phyloP scores from a whole-genome alignment of 2,113 vertebrate genomes.

The Puntigrus tetrazona region DNA sequence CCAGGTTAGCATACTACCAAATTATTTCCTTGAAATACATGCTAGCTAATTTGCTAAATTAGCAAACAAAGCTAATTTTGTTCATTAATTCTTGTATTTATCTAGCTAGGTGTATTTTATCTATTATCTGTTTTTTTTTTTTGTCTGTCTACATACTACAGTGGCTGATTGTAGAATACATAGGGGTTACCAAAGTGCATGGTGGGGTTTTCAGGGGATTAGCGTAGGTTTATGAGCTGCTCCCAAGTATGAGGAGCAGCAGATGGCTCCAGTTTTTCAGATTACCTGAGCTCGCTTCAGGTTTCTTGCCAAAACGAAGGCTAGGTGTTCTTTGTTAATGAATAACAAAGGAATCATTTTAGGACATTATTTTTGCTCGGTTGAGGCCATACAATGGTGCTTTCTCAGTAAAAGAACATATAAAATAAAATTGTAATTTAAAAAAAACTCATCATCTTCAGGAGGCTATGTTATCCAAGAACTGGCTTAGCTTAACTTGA shows the following conservation, averaged over 20 bases:
- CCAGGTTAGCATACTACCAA: constrained; percentile 74
- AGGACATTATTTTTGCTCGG: neutral
- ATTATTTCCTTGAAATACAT: neutral
- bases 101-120: neutral
- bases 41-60: neutral
- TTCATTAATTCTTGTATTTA: neutral
- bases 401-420: neutral
- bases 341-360: neutral
- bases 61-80: neutral
- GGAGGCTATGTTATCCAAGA: neutral
- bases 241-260: neutral
- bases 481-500: neutral
- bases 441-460: neutral
- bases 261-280: constrained; percentile 26
- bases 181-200: constrained; percentile 50
- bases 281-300: neutral
- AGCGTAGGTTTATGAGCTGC: neutral
- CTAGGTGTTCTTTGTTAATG: neutral
- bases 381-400: neutral
- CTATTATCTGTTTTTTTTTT: neutral
- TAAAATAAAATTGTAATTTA: neutral
- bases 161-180: neutral
- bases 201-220: constrained; percentile 49
- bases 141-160: neutral
- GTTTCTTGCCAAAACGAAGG: neutral